Evolutionary conservation across 2,113 vertebrate genomes (phyloP).

Genomic region (Cairina moschata): DNA sequence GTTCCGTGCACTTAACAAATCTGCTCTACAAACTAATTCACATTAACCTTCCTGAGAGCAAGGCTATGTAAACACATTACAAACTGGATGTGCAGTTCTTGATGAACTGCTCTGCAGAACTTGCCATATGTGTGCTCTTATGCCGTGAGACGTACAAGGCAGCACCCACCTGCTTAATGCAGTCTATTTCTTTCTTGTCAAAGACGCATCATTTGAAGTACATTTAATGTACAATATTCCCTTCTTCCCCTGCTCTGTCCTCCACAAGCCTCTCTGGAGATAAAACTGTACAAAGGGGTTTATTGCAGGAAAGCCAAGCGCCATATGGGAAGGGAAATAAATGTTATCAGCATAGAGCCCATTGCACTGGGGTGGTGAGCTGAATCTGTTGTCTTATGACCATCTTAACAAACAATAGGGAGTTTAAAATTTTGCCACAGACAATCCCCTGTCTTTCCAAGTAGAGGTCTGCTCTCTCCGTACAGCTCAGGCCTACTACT

Average conservation of each 20-base stretch:
- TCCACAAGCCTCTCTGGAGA: not conserved
- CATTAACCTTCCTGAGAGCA: not conserved
- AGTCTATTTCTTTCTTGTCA: not conserved
- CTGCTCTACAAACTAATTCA: not conserved
- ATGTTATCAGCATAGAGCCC: not conserved
- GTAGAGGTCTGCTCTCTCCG: not conserved
- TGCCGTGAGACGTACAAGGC: accelerated
- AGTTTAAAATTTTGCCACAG: not conserved
- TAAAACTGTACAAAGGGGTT: not conserved
- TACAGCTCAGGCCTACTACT: not conserved
- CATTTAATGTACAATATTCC: not conserved
- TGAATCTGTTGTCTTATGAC: not conserved
- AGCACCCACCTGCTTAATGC: not conserved
- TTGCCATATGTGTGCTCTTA: not conserved
- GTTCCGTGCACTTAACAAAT: not conserved
- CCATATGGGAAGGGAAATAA: not conserved
- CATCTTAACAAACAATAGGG: not conserved
- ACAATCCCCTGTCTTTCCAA: not conserved
- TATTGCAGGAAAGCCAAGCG: not conserved
- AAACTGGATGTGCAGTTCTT: not conserved
- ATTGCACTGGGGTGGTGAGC: not conserved
- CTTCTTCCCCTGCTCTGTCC: not conserved
- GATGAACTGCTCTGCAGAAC: not conserved
- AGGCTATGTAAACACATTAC: not conserved
- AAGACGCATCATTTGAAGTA: not conserved